Conservation (phyloP, 2,797 vertebrate genomes). For the Arrhamphus sclerolepis region DNA sequence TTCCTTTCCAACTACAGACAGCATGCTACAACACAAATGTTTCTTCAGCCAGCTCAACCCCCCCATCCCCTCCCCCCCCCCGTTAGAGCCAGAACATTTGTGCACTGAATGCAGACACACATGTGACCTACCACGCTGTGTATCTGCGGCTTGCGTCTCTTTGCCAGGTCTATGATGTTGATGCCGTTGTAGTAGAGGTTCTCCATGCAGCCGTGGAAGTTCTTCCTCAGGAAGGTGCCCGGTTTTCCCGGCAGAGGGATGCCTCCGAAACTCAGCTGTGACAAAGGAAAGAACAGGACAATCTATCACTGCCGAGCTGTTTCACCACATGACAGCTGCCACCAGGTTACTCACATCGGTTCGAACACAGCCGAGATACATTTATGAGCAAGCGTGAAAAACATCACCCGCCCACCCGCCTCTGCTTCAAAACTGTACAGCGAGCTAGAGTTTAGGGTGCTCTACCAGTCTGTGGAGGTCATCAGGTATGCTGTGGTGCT, state of each 20-base stretch:
- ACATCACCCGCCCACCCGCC: too few species aligned
- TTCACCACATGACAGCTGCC: too few species aligned
- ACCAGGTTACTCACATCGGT: background rate
- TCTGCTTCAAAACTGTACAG: too few species aligned
- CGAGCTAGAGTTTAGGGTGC: too few species aligned
- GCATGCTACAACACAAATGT: background rate
- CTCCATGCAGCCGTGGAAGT: slow-evolving; percentile 96
- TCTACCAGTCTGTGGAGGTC: too few species aligned
- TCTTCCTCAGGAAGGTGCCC: slow-evolving; percentile 94
- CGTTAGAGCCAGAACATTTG: too few species aligned
- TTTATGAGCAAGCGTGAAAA: too few species aligned
- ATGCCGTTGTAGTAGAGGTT: slow-evolving; percentile 98
- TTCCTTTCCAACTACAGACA: slow-evolving; percentile 12
- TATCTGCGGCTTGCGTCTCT: slow-evolving; percentile 96
- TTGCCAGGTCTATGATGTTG: slow-evolving; percentile 95
- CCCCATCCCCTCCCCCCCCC: too few species aligned
- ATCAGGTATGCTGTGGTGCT: too few species aligned
- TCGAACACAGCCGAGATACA: too few species aligned
- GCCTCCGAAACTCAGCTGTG: slow-evolving; percentile 94
- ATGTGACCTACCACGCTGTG: slow-evolving; percentile 89
- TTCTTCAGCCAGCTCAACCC: background rate
- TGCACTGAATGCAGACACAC: background rate
- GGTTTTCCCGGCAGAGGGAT: slow-evolving; percentile 97
- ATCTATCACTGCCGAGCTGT: background rate
- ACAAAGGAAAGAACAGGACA: slow-evolving; percentile 15